phyloP scores from a whole-genome alignment of 2,113 vertebrate species.

The Forbesichthys papilliferus region DNA sequence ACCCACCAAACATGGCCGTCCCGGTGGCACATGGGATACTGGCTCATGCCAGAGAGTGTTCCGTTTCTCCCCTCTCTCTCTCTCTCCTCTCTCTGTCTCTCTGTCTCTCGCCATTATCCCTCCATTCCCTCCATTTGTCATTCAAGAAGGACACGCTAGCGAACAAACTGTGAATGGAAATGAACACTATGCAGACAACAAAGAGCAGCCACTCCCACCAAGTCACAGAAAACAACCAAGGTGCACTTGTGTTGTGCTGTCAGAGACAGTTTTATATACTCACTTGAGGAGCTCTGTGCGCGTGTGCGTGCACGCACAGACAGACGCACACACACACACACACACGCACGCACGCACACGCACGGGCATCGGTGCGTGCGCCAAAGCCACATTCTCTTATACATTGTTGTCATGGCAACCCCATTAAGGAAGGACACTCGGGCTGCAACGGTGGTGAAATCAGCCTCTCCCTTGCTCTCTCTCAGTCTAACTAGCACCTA shows the following conservation, averaged over 20 bases:
- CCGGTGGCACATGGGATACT: slow-evolving; percentile 22
- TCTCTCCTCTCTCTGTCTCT: too few relatives aligned
- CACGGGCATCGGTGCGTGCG: slow-evolving; percentile 38
- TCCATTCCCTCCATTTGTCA: slow-evolving; percentile 11
- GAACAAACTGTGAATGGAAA: slow-evolving; percentile 21
- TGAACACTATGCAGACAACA: too few relatives aligned
- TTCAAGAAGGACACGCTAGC: slow-evolving; percentile 31
- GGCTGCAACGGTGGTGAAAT: slow-evolving; percentile 73
- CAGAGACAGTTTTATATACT: slow-evolving; percentile 37
- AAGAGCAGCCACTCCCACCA: not conserved
- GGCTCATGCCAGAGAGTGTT: too few relatives aligned
- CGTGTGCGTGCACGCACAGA: not conserved
- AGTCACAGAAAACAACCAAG: slow-evolving; percentile 15
- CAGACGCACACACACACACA: slow-evolving; percentile 21
- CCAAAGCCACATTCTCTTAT: slow-evolving; percentile 69
- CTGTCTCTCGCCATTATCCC: not conserved
- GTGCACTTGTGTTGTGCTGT: slow-evolving; percentile 39
- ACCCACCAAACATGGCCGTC: slow-evolving; percentile 59
- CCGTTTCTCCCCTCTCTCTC: too few relatives aligned
- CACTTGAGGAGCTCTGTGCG: slow-evolving; percentile 41
- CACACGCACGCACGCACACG: slow-evolving; percentile 23
- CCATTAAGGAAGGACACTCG: slow-evolving; percentile 79
- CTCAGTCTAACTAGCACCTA: slow-evolving; percentile 19
- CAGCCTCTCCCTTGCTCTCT: slow-evolving; percentile 55
- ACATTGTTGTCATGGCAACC: slow-evolving; percentile 81